A percentile compares a stretch with the other conserved stretches of the same genome.
Conservation (phyloP, 2,888 invertebrate species). For the Halictus ligatus region DNA sequence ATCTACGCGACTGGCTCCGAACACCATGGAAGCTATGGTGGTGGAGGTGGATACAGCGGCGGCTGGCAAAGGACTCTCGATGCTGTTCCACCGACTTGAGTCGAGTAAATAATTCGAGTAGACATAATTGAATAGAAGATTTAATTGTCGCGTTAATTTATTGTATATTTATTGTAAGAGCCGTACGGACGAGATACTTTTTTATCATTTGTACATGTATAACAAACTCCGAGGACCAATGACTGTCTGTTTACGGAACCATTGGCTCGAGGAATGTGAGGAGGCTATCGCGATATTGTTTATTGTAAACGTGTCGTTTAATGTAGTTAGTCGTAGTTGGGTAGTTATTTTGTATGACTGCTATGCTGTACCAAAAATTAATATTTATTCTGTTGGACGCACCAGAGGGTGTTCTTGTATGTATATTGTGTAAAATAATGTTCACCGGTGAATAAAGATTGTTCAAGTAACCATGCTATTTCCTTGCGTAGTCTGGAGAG, state of each 20-base stretch:
- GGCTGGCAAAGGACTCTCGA: conserved; percentile 82
- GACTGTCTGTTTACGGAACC: no score
- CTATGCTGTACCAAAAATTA: conserved; percentile 39
- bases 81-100: conserved; percentile 77
- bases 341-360: conserved; percentile 6
- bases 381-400: not conserved
- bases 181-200: not conserved
- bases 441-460: conserved; percentile 34
- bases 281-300: not conserved
- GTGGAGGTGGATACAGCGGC: conserved; percentile 78
- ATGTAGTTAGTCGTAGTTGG: not conserved
- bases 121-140: not conserved
- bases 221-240: conserved; percentile 11
- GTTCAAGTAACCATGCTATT: not conserved
- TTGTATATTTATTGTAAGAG: conserved; percentile 13
- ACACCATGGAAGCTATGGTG: conserved; percentile 80
- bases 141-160: conserved; percentile 9
- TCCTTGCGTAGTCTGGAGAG: not conserved
- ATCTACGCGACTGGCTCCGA: conserved; percentile 86
- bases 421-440: conserved; percentile 26
- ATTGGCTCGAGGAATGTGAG: not conserved
- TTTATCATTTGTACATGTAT: conserved; percentile 14
- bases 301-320: not conserved
- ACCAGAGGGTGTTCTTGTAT: not conserved
- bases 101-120: not conserved